A percentile compares a stretch with the other conserved stretches of the same genome.
These are phyloP conservation scores for Drosophila lowei DNA, from an alignment of 1,140 invertebrate genomes.

Conservation along the genomic window DNA sequence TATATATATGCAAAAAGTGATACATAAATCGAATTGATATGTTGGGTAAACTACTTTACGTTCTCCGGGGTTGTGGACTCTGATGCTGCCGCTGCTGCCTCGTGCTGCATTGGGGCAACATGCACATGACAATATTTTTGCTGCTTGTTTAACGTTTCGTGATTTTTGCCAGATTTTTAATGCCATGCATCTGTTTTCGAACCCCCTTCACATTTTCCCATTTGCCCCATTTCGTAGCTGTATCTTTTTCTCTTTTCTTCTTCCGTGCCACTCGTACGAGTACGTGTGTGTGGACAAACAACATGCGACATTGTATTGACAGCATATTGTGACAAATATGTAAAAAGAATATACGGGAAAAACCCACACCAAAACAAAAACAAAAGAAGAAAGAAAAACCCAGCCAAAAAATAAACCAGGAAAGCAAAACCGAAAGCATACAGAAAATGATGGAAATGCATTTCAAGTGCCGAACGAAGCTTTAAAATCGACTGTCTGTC, in stretches of 20 bases:
- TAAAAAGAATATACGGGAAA: conserved; percentile 54
- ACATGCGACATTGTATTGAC: conserved; percentile 72
- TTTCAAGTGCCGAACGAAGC: conserved; percentile 11
- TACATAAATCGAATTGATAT: conserved; percentile 77
- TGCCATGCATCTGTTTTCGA: conserved; percentile 53
- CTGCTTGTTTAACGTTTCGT: conserved; percentile 79
- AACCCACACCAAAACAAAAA: conserved; percentile 10
- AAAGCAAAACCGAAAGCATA: background rate
- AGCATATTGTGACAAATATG: conserved; percentile 81
- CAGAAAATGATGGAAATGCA: conserved; percentile 24
- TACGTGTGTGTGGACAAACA: conserved; percentile 60
- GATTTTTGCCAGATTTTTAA: conserved; percentile 81
- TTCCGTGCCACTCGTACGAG: conserved; percentile 59
- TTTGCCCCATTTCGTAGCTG: conserved; percentile 33
- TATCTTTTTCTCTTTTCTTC: conserved; percentile 43
- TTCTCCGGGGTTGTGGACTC: conserved; percentile 11
- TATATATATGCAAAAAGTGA: conserved; percentile 10
- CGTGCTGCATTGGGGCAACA: conserved; percentile 16
- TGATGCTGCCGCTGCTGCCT: conserved; percentile 2
- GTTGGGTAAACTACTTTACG: conserved; percentile 74
- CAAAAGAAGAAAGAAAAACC: background rate
- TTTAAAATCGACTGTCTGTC: conserved; percentile 17
- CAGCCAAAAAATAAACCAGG: conserved; percentile 1
- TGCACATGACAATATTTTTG: conserved; percentile 79
- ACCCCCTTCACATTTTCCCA: background rate